Evolutionary conservation across 2,888 invertebrate genomes (phyloP), one percentile per base, ranked within the genome.

Genomic region (Alloplasta piceator): DNA sequence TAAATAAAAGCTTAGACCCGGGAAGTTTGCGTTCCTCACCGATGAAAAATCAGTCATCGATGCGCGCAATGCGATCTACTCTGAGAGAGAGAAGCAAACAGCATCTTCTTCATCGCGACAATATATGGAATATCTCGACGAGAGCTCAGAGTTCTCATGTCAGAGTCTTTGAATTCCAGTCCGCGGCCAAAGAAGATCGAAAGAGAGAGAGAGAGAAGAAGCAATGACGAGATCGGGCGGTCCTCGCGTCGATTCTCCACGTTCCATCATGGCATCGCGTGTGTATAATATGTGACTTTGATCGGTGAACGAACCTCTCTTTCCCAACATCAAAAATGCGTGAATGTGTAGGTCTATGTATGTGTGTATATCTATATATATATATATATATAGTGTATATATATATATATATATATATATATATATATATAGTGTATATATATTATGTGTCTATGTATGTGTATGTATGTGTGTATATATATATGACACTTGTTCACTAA

Each of bases 301-400:
- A 84, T 83, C 80, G 80, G 82, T 82, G 82, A 80, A 83, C 78
- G 74, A 83, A 80, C 75, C 68, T 73, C 75, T 80, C 66, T 83
- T 75, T 43, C 39, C 50, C 52, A 66, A 39, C 70, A 64, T 78
- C 66, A 60, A 72, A 61, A 66, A 26, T 26, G 26, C 26, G 26
- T 26, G n/a, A n/a, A 1, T 3, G 3, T 26, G 26, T 26, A 3
- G 1, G 26, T 26, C 1, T 26, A 26, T 26, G 26, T 26, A 1
- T 26, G 3, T 3, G 26, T 26, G 3, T 26, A 16, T 56, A 48
- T 48, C 61, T 52, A 46, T 52, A 67, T 36, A n/a, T n/a, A n/a
- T n/a, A n/a, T 26, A 1, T 3, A 26, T 26, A 3, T 26, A 3
- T 26, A n/a, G 26, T 26, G 26, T 26, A 26, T 26, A 3, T 26